Base-by-base conservation (phyloP, 2,113 vertebrate genomes). In the Corythornis vintsioides region DNA sequence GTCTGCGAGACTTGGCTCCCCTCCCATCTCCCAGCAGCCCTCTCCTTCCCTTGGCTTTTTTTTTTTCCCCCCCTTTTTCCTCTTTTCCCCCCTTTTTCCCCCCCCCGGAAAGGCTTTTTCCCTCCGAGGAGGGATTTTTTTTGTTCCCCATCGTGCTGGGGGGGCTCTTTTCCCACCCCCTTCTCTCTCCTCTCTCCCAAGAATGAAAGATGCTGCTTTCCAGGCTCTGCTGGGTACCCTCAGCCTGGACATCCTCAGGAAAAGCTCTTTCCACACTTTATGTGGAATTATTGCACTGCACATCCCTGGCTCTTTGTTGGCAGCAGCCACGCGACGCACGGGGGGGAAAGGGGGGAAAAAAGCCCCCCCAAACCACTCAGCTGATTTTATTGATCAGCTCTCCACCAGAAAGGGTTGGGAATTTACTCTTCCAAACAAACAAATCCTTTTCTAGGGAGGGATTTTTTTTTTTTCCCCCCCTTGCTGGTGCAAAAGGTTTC, bases 21-120 rank as follows among this genome's bases (percentile, higher is more conserved):
- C 91, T 96, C 97, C 96, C 96, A 90, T 93, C 96, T 96, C 96
- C 96, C 95, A 88, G 91, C 89, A 95, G 92, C 87, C 91, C 90
- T 83, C 84, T 70, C 38, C 38, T 38, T 38, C 38, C 38, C 38
- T 81, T 74, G 70, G 52, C 29, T 48, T 33, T 75, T 65, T n/a
- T 48, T 33, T 75, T 65, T 47, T 9, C 15, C 38, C 10, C 38
- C 38, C 38, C 38, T 38, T 10, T 66, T 82, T 28, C 29, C 13
- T 25, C 92, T 89, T 74, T 19, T 47, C 86, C 90, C 42, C 81
- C 75, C 35, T 26, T 92, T 86, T 50, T 38, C 10, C 38, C 38
- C 38, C 38, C 38, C 38, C 71, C 77, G 95, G 85, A 86, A 91
- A 95, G 94, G 94, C 94, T 70, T 48, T 93, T 84, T 94, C 93